Evolutionary conservation across 2,888 invertebrate genomes (phyloP).

Genomic region (Drosophila anomelani): DNA sequence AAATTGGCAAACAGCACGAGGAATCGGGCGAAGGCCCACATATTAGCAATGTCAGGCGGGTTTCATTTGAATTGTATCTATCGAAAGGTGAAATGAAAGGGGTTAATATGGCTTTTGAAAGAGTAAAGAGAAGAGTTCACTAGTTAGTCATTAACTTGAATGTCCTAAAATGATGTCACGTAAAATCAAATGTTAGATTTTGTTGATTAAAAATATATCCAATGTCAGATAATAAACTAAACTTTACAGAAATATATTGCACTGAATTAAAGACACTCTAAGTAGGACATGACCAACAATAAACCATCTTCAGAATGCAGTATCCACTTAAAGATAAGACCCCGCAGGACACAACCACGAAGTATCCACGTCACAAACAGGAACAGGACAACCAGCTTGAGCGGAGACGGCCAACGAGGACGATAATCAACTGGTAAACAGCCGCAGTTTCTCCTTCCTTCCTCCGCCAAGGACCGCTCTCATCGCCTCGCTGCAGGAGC

Average conservation of each 20-base stretch:
- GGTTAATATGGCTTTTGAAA: too few species aligned
- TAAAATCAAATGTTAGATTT: not conserved
- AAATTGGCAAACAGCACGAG: conserved; percentile 40
- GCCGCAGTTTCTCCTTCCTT: conserved; percentile 12
- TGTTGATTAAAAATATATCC: too few species aligned
- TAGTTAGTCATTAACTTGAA: not conserved
- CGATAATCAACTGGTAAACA: conserved; percentile 42
- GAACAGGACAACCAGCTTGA: conserved; percentile 12
- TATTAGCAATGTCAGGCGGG: conserved; percentile 17
- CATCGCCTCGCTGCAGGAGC: conserved; percentile 19
- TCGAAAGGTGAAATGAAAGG: not conserved
- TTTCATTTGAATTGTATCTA: not conserved
- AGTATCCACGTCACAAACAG: conserved; percentile 34
- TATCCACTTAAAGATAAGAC: not conserved
- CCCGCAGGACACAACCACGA: conserved; percentile 25
- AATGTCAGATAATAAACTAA: not conserved
- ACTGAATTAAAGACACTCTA: not conserved
- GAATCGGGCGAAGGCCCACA: not conserved
- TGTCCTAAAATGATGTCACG: not conserved
- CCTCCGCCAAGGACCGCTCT: conserved; percentile 12
- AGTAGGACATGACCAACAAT: not conserved
- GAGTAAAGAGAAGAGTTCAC: not conserved
- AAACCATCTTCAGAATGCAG: not conserved
- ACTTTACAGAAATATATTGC: not conserved
- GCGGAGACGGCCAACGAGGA: conserved; percentile 25